Base-by-base conservation (phyloP, 2,113 vertebrate genomes). In the Plecotus auritus region DNA sequence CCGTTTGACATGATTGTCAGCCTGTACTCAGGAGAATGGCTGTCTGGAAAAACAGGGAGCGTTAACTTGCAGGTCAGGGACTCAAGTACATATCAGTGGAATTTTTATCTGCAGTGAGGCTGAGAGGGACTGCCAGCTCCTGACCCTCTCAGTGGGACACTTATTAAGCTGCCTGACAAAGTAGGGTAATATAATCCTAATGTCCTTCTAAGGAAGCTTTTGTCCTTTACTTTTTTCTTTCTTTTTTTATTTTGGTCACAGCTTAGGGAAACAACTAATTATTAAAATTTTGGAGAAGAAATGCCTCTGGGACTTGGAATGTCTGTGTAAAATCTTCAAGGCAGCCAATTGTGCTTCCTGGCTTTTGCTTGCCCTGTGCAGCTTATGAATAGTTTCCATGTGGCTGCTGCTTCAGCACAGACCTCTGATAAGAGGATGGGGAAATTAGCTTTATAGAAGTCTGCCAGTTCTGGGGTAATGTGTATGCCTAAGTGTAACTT, bases 361-460 rank as follows among this genome's bases (percentile, higher is more conserved):
- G 80, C 89, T 96, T 97, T 97, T 97, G 61, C n/a, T 88, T 97
- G 76, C 74, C 95, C 54, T 12, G 85, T 85, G 90, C 82, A 96
- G 93, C 77, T 98, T 97, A 97, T 96, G 97, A 98, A 97, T 64
- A 95, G 95, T 93, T 85, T 92, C 82, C 97, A 89, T 76, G 94
- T 91, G 96, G 95, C 95, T 96, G 77, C 94, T 96, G 91, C 72
- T 97, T 98, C 94, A 95, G 97, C 96, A 97, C 81, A 95, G 96
- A 97, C 94, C 93, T 95, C 97, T 97, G 97, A 98, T 97, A 98
- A 98, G 88, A 93, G 72, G 90, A 97, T 83, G n/a, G 80, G 51
- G 95, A 97, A 98, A 98, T 97, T 96, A 98, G 95, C 97, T 98
- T 98, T 97, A 78, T 88, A 64, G 95, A 98, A 97, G 85, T 96